Evolutionary conservation across 2,113 vertebrate genomes (phyloP).

Genomic region (Alethe castanea): DNA sequence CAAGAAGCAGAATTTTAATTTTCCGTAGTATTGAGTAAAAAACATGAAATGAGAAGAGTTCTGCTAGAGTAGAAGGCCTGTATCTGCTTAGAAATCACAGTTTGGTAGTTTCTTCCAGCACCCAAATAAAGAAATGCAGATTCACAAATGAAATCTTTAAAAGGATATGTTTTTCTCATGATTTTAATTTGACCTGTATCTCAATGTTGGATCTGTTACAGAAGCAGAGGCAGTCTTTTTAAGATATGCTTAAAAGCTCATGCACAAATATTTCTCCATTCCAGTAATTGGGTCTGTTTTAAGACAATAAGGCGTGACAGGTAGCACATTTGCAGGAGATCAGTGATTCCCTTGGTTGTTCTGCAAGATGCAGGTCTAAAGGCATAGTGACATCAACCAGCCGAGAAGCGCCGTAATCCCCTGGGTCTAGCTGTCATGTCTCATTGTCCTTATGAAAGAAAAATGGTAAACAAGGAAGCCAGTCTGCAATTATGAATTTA

Average conservation of each 20-base stretch:
- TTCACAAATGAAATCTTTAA: not conserved
- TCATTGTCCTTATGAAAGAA: conserved; percentile 49
- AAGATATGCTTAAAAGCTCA: not conserved
- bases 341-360: conserved; percentile 41
- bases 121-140: not conserved
- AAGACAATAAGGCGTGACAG: conserved; percentile 42
- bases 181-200: not conserved
- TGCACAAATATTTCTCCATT: conserved; percentile 24
- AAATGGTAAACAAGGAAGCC: conserved; percentile 60
- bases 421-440: conserved; percentile 38
- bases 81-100: not conserved
- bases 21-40: not conserved
- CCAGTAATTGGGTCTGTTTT: conserved; percentile 17
- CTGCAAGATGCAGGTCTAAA: conserved; percentile 20
- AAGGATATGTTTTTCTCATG: not conserved
- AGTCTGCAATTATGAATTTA: conserved; percentile 54
- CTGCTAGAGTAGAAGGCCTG: not conserved
- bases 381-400: conserved; percentile 52
- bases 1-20: not conserved
- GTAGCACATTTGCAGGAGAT: conserved; percentile 41
- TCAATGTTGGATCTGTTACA: not conserved
- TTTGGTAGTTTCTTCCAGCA: not conserved
- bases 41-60: not conserved
- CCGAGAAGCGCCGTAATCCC: not conserved
- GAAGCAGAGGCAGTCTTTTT: not conserved